A percentile compares a stretch with the other conserved stretches of the same genome.
Conservation (phyloP, 2,797 vertebrate genomes). For the Syndactyla subalaris region DNA sequence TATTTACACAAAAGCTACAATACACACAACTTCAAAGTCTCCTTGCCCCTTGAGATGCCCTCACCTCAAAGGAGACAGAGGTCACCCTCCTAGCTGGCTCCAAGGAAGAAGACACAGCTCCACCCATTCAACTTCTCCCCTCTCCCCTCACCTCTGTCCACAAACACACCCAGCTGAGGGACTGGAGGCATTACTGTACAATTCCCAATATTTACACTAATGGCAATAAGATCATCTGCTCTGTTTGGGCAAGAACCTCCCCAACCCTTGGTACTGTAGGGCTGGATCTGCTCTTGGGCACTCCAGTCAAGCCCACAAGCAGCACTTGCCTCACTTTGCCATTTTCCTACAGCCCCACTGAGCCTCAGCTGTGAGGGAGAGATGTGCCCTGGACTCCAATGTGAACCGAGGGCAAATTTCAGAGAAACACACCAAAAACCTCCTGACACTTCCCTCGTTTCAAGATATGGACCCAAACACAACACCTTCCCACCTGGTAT, state of each 20-base stretch:
- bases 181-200: background rate
- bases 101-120: background rate
- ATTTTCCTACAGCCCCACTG: background rate
- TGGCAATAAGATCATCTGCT: slow-evolving; percentile 16
- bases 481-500: background rate
- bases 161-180: background rate
- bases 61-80: background rate
- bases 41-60: background rate
- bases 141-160: background rate
- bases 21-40: background rate
- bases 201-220: background rate
- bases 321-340: background rate
- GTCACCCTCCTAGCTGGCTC: background rate
- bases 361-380: background rate
- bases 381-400: background rate
- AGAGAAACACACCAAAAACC: background rate
- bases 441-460: background rate
- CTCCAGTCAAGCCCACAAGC: background rate
- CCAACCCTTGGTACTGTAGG: background rate
- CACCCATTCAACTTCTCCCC: background rate
- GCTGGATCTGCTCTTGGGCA: background rate
- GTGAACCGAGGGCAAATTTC: background rate
- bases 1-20: background rate
- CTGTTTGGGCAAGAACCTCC: background rate
- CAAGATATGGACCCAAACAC: background rate